phyloP scores from a whole-genome alignment of 2,888 invertebrate species.

The Nephrotoma appendiculata region DNA sequence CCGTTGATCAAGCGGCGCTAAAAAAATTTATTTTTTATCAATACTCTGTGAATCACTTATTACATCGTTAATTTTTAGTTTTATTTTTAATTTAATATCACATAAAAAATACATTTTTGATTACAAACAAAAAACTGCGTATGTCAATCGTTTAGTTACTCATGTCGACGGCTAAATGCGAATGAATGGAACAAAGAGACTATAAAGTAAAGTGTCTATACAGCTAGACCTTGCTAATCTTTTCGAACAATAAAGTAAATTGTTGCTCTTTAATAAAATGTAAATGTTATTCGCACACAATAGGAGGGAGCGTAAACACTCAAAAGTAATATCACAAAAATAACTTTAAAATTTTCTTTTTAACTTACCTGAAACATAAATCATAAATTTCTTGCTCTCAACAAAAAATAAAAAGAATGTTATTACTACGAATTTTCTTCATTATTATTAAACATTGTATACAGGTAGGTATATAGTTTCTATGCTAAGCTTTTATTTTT shows the following conservation, averaged over 20 bases:
- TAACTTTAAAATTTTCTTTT: background rate
- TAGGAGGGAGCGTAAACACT: background rate
- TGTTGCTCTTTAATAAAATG: background rate
- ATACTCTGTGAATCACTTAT: too few species aligned
- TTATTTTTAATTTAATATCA: too few species aligned
- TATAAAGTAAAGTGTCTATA: too few species aligned
- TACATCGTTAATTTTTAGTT: too few species aligned
- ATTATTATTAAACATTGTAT: background rate
- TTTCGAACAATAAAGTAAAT: background rate
- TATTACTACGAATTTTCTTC: background rate
- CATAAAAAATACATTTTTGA: too few species aligned
- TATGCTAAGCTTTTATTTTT: background rate
- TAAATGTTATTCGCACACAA: background rate
- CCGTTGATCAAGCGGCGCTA: too few species aligned
- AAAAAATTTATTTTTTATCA: too few species aligned
- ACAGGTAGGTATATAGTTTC: background rate
- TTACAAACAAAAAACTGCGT: too few species aligned
- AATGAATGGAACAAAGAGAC: too few species aligned
- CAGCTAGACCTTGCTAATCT: too few species aligned
- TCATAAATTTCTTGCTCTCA: background rate
- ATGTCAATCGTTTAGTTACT: too few species aligned
- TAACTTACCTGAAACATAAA: background rate
- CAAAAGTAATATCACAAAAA: background rate
- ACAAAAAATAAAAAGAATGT: background rate
- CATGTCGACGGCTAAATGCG: too few species aligned